A percentile compares a stretch with the other conserved stretches of the same genome.
Evolutionary conservation across 2,113 vertebrate genomes (phyloP).

Genomic region (Phyllostomus hastatus): DNA sequence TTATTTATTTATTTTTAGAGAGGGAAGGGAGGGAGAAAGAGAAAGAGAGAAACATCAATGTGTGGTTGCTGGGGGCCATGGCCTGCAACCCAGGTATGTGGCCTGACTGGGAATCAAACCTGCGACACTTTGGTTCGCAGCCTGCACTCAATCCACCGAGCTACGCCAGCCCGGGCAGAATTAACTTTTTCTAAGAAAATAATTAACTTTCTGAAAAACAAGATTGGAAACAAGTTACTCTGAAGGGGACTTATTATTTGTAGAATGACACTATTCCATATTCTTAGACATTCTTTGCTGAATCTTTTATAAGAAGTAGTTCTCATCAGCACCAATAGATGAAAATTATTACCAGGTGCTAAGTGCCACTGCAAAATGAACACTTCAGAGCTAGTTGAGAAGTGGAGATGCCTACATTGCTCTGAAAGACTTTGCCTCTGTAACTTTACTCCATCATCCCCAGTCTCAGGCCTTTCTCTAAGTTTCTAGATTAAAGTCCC

Average conservation of each 20-base stretch:
- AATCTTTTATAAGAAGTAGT: not conserved
- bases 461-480: not conserved
- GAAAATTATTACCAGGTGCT: not conserved
- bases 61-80: too few species aligned
- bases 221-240: not conserved
- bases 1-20: too few species aligned
- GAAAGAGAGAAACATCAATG: too few species aligned
- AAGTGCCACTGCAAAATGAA: not conserved
- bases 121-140: too few species aligned
- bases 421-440: not conserved
- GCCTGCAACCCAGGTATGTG: too few species aligned
- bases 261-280: not conserved
- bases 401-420: not conserved
- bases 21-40: too few species aligned
- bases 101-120: too few species aligned
- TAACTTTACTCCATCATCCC: not conserved
- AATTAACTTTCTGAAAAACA: not conserved
- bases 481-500: conserved; percentile 29
- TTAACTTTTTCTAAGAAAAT: not conserved
- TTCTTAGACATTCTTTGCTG: not conserved
- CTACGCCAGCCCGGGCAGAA: not conserved
- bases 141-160: too few species aligned
- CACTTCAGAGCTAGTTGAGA: not conserved
- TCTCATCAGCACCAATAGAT: not conserved
- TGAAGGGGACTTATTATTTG: not conserved